These are phyloP conservation scores for Zingel zingel DNA, from an alignment of 2,113 vertebrate species.

Conservation along the genomic window DNA sequence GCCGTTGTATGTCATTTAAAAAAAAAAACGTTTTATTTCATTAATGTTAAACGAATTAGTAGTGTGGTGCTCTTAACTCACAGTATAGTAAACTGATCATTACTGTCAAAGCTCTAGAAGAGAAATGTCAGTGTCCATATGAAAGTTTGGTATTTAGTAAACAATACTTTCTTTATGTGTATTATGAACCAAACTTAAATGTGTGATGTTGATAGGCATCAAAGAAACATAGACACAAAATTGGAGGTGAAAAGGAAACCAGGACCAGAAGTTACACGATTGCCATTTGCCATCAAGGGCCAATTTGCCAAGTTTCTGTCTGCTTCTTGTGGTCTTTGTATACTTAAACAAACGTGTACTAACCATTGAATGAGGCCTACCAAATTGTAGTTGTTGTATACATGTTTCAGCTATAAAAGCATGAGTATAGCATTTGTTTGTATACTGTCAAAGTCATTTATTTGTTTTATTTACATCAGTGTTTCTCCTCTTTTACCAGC, in stretches of 20 bases:
- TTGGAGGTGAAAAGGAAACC: slow-evolving; percentile 41
- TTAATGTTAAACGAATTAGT: background rate
- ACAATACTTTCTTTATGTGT: background rate
- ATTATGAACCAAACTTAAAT: background rate
- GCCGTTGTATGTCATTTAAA: background rate
- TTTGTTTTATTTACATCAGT: background rate
- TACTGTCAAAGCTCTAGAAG: background rate
- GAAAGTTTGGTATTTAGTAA: background rate
- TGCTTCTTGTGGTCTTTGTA: background rate
- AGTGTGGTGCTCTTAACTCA: background rate
- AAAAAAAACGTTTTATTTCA: background rate
- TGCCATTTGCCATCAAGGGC: background rate
- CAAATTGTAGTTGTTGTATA: background rate
- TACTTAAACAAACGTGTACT: background rate
- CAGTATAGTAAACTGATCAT: background rate
- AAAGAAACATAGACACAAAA: background rate
- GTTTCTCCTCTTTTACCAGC: slow-evolving; percentile 52
- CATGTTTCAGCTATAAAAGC: background rate
- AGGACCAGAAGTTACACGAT: background rate
- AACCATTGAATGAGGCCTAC: background rate
- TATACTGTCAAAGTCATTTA: background rate
- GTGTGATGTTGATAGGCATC: background rate
- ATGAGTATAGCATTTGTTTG: background rate
- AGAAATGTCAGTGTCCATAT: background rate
- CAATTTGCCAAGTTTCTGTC: background rate